Evolutionary conservation across 2,888 invertebrate species (phyloP), one percentile per base, ranked within the genome.

Genomic region (Drosophila macrothrix): DNA sequence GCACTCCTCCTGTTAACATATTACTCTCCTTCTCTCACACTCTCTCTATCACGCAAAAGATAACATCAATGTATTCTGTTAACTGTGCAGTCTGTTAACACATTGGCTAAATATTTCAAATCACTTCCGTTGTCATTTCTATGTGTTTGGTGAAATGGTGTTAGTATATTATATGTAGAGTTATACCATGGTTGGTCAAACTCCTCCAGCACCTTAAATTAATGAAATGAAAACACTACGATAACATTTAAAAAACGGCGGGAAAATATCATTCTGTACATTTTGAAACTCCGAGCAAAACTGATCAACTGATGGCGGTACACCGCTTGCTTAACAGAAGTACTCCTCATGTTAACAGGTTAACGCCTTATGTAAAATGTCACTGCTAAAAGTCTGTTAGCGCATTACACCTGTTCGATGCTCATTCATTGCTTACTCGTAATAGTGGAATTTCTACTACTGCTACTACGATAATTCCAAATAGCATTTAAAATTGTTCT

Each of bases 1-100:
- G 0, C 12, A 28, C 77, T 77, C 73, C 73, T 5, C 50, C 29
- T 5, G 4, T 33, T 52, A 67, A 71, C 53, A 63, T 29, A 7
- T n/a, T 22, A 3, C 14, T 52, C 16, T 22, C 7, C 22, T 7
- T 46, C 3, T 46, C 7, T 7, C 22, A 22, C 14, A 7, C 2
- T 37, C 4, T 37, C 6, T 7, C 10, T n/a, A 2, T n/a, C 2
- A 2, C 5, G 14, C 7, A 53, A 12, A 53, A 53, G 4, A 35
- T 35, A 35, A 35, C 35, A 14, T n/a, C 1, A 5, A 16, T 35
- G 16, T 35, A 35, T 35, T 0, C 2, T 25, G 25, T 25, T 46
- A 46, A 46, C 4, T 2, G 7, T 7, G 7, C 7, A 46, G 46
- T 46, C 25, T 46, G 22, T 25, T 25, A 25, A 25, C 22, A 7